Conservation (phyloP, 2,888 invertebrate species). For the Itoplectis maculator region DNA sequence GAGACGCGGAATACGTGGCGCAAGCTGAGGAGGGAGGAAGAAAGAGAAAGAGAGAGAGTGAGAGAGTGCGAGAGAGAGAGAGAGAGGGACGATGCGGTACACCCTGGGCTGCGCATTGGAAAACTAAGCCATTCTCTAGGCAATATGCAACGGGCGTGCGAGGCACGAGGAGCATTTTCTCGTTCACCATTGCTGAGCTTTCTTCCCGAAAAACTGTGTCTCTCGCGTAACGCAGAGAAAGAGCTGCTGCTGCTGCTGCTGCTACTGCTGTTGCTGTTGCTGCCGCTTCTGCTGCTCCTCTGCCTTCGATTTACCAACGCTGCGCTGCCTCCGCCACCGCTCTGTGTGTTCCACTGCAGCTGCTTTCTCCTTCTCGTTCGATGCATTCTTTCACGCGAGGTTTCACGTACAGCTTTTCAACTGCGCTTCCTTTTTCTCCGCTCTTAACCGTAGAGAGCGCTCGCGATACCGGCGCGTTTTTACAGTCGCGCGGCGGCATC, state of each 20-base stretch:
- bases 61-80: not conserved
- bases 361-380: not conserved
- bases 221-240: slow-evolving; percentile 4
- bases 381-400: slow-evolving; percentile 18
- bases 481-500: no score
- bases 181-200: slow-evolving; percentile 41
- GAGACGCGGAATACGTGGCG: slow-evolving; percentile 44
- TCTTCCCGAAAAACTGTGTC: slow-evolving; percentile 27
- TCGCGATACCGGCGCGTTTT: slow-evolving; percentile 15
- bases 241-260: not conserved
- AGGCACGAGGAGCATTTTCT: slow-evolving; percentile 56
- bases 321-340: no score
- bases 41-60: not conserved
- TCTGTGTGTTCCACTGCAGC: no score
- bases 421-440: not conserved
- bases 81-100: not conserved
- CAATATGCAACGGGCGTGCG: slow-evolving; percentile 71
- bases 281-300: not conserved
- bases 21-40: not conserved
- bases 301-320: slow-evolving; percentile 1
- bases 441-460: not conserved
- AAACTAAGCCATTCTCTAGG: slow-evolving; percentile 79
- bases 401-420: not conserved
- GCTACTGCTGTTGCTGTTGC: not conserved
- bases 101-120: slow-evolving; percentile 39